A percentile compares a stretch with the other conserved stretches of the same genome.
phyloP scores from a whole-genome alignment of 2,797 vertebrate genomes.

The Euphonia xanthogaster region DNA sequence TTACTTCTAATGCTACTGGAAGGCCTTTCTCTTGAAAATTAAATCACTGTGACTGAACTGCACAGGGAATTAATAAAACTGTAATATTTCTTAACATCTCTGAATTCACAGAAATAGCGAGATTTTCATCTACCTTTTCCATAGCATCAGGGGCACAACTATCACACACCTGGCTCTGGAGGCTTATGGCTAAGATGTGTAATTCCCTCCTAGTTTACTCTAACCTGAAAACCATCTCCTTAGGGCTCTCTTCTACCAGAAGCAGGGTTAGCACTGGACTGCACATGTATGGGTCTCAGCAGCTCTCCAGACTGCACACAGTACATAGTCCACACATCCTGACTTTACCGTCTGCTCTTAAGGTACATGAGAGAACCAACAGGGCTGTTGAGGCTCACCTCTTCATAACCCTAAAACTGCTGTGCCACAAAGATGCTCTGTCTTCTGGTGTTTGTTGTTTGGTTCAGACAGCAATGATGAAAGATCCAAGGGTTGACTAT shows the following conservation, averaged over 20 bases:
- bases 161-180: background rate
- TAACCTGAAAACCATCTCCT: background rate
- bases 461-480: too few species aligned
- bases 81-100: background rate
- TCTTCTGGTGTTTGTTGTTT: background rate
- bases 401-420: background rate
- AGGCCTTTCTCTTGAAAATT: background rate
- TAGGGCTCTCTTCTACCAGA: background rate
- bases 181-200: background rate
- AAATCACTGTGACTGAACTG: background rate
- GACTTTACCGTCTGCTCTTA: background rate
- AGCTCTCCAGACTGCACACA: background rate
- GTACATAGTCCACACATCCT: rapidly evolving
- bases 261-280: background rate
- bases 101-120: background rate
- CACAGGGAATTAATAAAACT: background rate
- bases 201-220: background rate
- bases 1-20: background rate
- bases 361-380: background rate
- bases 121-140: background rate
- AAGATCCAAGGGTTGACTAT: too few species aligned
- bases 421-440: background rate
- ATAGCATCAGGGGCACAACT: background rate
- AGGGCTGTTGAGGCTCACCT: background rate
- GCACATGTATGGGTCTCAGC: rapidly evolving